These are phyloP conservation scores for Polydesmus complanatus DNA, from an alignment of 2,888 invertebrate genomes.

Conservation along the genomic window DNA sequence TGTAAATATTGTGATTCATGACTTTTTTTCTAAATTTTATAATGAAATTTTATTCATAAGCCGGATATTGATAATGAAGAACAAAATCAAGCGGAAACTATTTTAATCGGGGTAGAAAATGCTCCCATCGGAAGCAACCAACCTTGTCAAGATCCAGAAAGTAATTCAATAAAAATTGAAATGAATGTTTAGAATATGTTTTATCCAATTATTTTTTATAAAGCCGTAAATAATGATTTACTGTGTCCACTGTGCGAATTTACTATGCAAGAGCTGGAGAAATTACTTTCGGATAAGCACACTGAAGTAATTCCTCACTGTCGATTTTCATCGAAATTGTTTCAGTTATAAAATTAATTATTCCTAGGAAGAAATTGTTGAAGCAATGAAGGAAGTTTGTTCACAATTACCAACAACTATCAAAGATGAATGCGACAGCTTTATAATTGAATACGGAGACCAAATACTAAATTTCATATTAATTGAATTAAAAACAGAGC, in stretches of 20 bases:
- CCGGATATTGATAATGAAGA: too few relatives aligned
- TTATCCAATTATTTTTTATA: too few relatives aligned
- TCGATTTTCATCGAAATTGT: not conserved
- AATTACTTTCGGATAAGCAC: not conserved
- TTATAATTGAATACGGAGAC: constrained; percentile 59
- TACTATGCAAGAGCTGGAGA: not conserved
- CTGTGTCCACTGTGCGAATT: not conserved
- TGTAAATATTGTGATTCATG: too few relatives aligned
- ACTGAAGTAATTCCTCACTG: not conserved
- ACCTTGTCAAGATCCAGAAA: too few relatives aligned
- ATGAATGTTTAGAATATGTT: too few relatives aligned
- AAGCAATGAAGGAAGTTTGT: constrained; percentile 53
- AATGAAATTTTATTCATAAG: too few relatives aligned
- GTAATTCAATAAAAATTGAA: too few relatives aligned
- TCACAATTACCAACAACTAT: constrained; percentile 52
- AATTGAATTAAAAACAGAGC: not conserved
- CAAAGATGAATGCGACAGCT: constrained; percentile 48
- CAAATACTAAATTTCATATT: constrained; percentile 39
- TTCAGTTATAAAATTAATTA: not conserved
- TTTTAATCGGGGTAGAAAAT: too few relatives aligned
- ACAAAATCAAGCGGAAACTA: too few relatives aligned
- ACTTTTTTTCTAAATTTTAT: too few relatives aligned
- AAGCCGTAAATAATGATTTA: too few relatives aligned
- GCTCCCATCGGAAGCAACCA: too few relatives aligned
- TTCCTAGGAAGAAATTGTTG: constrained; percentile 54